Evolutionary conservation across 1,140 invertebrate genomes (phyloP), one percentile per base, ranked within the genome.

Genomic region (Heliconius himera): DNA sequence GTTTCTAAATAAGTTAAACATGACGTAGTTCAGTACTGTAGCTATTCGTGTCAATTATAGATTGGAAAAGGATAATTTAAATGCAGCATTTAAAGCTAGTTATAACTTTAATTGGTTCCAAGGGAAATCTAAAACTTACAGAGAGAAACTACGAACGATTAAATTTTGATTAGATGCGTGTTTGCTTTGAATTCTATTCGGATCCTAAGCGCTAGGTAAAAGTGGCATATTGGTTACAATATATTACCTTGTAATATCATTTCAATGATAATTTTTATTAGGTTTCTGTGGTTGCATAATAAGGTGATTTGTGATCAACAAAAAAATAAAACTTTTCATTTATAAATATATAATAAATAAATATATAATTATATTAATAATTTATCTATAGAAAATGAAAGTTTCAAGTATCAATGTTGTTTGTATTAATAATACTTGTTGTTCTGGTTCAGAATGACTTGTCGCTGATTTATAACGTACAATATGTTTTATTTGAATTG

Each of bases 181-280:
- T 82, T 85, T 82, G 80, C 84, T 51, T 51, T 51, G 18, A 84
- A 83, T 82, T 76, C 77, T 83, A 85, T 56, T 72, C 77, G 74
- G 70, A 81, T 72, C 66, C 74, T 74, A 74, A 77, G 71, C 78
- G 56, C 80, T 82, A 78, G 80, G 82, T 85, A 87, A 87, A 87
- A 87, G 82, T 84, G 38, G 66, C 74, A 70, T 76, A 82, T 83
- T 51, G 77, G 13, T 5, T 29, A 13, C 60, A 70, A 76, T 74
- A 46, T 76, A 38, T 78, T 81, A 78, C 77, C 70, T 76, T 49
- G 3, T n/a, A 41, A 36, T 72, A 72, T 66, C 18, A 38, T 71
- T 33, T 74, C 20, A 16, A 66, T 74, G 51, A 9, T n/a, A 36
- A 74, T 74, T 33, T 74, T 56, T 54, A 74, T 66, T 29, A 46